Evolutionary conservation across 2,888 invertebrate species (phyloP).

Genomic region (Taenaris catops): DNA sequence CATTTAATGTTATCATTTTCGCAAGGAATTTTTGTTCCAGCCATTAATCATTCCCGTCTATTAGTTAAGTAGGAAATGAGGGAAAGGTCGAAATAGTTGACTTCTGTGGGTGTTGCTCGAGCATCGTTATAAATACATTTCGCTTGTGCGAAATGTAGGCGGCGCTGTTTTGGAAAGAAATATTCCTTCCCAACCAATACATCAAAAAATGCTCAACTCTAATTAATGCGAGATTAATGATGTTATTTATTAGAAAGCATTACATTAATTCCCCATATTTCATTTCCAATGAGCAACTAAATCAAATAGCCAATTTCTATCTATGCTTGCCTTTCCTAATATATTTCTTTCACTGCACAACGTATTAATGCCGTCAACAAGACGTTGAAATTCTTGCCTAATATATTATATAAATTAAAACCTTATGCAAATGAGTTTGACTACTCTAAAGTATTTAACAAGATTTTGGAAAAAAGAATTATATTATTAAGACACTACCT

Average conservation of each 20-base stretch:
- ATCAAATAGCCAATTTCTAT: no score
- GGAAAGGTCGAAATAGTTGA: conserved; percentile 28
- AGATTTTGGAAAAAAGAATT: no score
- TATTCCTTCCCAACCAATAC: conserved; percentile 29
- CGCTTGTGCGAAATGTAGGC: conserved; percentile 60
- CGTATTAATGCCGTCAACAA: no score
- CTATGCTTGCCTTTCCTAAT: no score
- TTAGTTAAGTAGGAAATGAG: conserved; percentile 54
- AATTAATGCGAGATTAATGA: conserved; percentile 3
- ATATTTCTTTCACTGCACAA: no score
- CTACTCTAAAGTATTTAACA: no score
- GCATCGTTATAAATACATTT: conserved; percentile 72
- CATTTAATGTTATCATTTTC: conserved; percentile 31
- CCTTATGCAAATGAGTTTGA: no score
- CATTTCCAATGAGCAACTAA: no score
- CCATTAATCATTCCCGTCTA: conserved; percentile 55
- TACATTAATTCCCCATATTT: no score
- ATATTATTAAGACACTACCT: no score
- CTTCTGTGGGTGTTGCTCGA: conserved; percentile 52
- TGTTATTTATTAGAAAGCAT: not conserved
- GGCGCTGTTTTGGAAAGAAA: conserved; percentile 33
- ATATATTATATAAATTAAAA: no score
- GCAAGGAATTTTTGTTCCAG: conserved; percentile 35
- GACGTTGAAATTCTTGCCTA: no score
- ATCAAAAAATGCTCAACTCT: not conserved